phyloP scores from a whole-genome alignment of 2,888 invertebrate genomes.

The Drosophila antonietae region DNA sequence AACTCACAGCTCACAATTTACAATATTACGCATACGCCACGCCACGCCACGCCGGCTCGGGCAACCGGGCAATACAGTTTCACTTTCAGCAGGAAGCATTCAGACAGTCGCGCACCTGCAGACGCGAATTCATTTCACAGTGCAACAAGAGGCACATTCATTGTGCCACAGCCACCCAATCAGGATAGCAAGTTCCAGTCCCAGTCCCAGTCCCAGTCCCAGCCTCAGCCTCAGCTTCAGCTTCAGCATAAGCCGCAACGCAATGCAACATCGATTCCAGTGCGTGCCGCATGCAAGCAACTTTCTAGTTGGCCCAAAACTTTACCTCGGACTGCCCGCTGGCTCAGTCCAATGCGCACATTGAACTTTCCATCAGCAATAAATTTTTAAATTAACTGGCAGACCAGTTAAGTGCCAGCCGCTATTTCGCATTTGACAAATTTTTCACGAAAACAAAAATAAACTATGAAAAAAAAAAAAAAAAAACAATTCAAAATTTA shows the following conservation, averaged over 20 bases:
- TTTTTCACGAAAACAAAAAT: conserved; percentile 29
- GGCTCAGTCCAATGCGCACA: conserved; percentile 61
- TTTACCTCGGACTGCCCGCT: conserved; percentile 17
- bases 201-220: background rate
- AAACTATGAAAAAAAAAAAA: background rate
- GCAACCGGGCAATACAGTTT: conserved; percentile 51
- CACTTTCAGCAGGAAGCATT: conserved; percentile 70
- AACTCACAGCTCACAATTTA: conserved; percentile 64
- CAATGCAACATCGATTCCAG: conserved; percentile 29
- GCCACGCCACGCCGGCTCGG: conserved; percentile 50
- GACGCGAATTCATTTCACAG: conserved; percentile 43
- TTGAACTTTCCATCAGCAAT: conserved; percentile 66
- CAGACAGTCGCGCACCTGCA: conserved; percentile 60
- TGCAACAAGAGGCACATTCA: conserved; percentile 26
- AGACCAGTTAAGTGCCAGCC: conserved; percentile 67
- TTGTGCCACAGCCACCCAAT: conserved; percentile 54
- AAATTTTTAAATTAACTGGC: conserved; percentile 59
- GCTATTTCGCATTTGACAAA: conserved; percentile 71
- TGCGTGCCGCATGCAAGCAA: conserved; percentile 74
- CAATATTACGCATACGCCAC: conserved; percentile 71
- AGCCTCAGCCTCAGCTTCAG: background rate
- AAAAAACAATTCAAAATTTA: conserved; percentile 14
- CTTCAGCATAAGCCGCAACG: background rate
- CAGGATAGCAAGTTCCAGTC: conserved; percentile 69
- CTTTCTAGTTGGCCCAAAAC: conserved; percentile 74